A percentile compares a stretch with the other conserved stretches of the same genome.
Evolutionary conservation across 53 echinoderm and acorn worm genomes (phyloP).

Genomic region (Luidia sarsii): DNA sequence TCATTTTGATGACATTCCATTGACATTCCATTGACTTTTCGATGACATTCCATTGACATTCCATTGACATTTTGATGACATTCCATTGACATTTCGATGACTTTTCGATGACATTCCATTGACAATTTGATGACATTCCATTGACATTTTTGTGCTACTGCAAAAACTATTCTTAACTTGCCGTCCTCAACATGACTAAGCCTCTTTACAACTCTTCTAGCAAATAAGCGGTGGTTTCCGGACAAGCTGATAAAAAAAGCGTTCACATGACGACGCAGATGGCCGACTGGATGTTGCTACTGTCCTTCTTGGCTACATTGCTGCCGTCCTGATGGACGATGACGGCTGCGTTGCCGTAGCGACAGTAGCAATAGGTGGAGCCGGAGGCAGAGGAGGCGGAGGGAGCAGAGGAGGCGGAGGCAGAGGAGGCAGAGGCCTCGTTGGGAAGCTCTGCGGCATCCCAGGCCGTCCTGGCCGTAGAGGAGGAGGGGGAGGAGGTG

Average conservation of each 20-base stretch:
- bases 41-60: too few species aligned
- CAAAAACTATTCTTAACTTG: too few species aligned
- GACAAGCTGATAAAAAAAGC: background rate
- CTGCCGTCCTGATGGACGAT: constrained; percentile 59
- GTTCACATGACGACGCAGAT: constrained; percentile 77
- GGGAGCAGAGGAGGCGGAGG: constrained; percentile 56
- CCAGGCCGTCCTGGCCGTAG: constrained; percentile 43
- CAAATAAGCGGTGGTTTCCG: background rate
- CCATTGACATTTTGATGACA: too few species aligned
- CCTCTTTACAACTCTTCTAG: background rate
- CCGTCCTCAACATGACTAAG: too few species aligned
- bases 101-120: too few species aligned
- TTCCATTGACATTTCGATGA: too few species aligned
- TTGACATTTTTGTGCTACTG: too few species aligned
- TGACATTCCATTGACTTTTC: too few species aligned
- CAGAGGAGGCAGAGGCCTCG: background rate
- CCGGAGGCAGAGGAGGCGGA: constrained; percentile 55
- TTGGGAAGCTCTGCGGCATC: background rate
- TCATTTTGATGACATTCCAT: too few species aligned
- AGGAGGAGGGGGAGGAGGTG: too few species aligned
- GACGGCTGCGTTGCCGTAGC: constrained; percentile 83
- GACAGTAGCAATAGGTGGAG: constrained; percentile 55
- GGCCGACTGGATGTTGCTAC: constrained; percentile 61
- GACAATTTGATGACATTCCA: too few species aligned
- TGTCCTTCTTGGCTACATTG: constrained; percentile 61